Evolutionary conservation across 2,888 invertebrate genomes (phyloP), one percentile per base, ranked within the genome.

Genomic region (Melanostoma mellinum): DNA sequence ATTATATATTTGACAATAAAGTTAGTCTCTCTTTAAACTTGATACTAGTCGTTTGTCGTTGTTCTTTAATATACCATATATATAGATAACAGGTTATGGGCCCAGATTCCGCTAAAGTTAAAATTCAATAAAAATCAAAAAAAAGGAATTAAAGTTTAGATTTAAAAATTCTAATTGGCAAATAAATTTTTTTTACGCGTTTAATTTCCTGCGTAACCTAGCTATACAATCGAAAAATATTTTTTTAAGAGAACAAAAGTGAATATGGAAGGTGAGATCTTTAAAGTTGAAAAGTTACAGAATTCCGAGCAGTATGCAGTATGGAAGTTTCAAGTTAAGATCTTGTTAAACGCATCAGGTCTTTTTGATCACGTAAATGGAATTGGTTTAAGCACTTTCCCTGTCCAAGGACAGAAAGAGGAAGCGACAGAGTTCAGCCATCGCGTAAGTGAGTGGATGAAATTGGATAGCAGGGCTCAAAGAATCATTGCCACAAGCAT

Each of bases 331-430:
- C 32, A 60, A 48, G 48, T 48, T 48, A 48, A 4, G 48, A 48
- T 48, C 58, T 68, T 68, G 36, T 46, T 68, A n/a, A 68, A 36
- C 35, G 68, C 68, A 9, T 56, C 55, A 20, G 68, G 36, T 5
- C 44, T 56, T 8, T 68, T 68, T 32, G 46, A 56, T 8, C 46
- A 55, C 4, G 36, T 38, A 3, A 50, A 35, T 48, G 20, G 20
- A 20, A 20, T 20, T 20, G 36, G 20, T 3, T 33, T 9, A 30
- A 68, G 3, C 46, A 4, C 5, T 4, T 3, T 5, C 1, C 46
- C 56, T 20, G 36, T 68, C 4, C 44, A 56, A 6, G 8, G 4
- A 36, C 20, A 68, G 36, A 35, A 35, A 20, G 56, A 55, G 35
- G 35, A 6, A 9, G 36, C 35, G 20, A 9, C 36, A 5, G 8